phyloP scores from a whole-genome alignment of 2,888 invertebrate genomes.

The Diachrysia chrysitis region DNA sequence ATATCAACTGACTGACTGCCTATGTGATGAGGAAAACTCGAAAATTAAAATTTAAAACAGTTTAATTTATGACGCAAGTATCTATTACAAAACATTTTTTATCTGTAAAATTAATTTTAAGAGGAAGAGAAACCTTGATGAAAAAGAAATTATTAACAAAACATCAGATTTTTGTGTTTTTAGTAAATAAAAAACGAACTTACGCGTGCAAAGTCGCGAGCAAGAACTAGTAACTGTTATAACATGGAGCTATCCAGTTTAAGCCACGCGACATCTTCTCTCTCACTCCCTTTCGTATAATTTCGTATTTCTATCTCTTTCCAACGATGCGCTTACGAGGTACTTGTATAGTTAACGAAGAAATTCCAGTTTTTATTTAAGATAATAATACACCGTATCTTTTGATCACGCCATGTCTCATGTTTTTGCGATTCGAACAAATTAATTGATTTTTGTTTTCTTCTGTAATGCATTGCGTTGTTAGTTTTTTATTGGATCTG shows the following conservation, averaged over 20 bases:
- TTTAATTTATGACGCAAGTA: too few relatives aligned
- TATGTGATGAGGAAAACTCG: too few relatives aligned
- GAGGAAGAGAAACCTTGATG: too few relatives aligned
- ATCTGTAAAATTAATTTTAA: too few relatives aligned
- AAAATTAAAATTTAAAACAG: too few relatives aligned
- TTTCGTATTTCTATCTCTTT: conserved; percentile 47
- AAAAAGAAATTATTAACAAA: too few relatives aligned
- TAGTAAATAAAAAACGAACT: too few relatives aligned
- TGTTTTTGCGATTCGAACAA: conserved; percentile 36
- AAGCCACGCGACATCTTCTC: conserved; percentile 55
- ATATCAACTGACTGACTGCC: too few relatives aligned
- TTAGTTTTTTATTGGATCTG: conserved; percentile 12
- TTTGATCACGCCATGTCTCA: conserved; percentile 42
- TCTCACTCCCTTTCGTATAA: conserved; percentile 37
- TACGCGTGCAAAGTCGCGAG: too few relatives aligned
- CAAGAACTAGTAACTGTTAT: conserved; percentile 35
- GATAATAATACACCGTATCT: conserved; percentile 47
- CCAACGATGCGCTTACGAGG: conserved; percentile 60
- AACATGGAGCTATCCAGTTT: conserved; percentile 40
- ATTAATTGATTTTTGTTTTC: conserved; percentile 36
- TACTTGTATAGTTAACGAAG: conserved; percentile 55
- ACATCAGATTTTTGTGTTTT: too few relatives aligned
- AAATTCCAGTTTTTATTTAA: conserved; percentile 56
- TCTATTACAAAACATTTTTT: too few relatives aligned
- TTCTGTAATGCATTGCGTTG: conserved; percentile 36